phyloP scores from a whole-genome alignment of 2,888 invertebrate species.

The Habroteleia sp. region DNA sequence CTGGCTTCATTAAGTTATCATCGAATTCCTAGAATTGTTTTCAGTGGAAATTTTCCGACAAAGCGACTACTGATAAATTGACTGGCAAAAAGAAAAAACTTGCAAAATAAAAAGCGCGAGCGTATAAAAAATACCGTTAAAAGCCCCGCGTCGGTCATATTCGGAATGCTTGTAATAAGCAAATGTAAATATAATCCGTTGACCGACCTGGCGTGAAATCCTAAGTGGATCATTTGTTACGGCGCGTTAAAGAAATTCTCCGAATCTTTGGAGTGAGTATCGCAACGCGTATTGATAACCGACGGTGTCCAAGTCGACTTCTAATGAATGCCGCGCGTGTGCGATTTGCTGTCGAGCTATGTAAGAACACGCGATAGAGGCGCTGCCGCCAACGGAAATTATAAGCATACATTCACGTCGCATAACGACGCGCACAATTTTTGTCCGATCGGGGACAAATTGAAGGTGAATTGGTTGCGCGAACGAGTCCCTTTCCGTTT shows the following conservation, averaged over 20 bases:
- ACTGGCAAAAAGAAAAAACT: background rate
- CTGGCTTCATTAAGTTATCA: conserved; percentile 32
- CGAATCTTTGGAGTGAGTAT: conserved; percentile 50
- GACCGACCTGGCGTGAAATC: conserved; percentile 44
- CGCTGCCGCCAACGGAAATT: conserved; percentile 50
- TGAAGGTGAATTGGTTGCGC: too few relatives aligned
- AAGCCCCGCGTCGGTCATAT: conserved; percentile 17
- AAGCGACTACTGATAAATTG: conserved; percentile 9
- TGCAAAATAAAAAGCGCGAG: background rate
- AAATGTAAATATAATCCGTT: conserved; percentile 33
- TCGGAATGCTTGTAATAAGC: conserved; percentile 47
- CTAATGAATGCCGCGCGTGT: conserved; percentile 60
- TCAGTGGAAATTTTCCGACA: conserved; percentile 8
- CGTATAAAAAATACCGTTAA: conserved; percentile 2
- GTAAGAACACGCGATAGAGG: conserved; percentile 29
- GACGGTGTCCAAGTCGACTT: conserved; percentile 39
- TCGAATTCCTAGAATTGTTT: conserved; percentile 14
- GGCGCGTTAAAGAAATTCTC: conserved; percentile 56
- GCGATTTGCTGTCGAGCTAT: conserved; percentile 46
- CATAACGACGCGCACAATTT: conserved; percentile 45
- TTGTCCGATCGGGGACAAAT: conserved; percentile 34
- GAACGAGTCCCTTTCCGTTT: conserved; percentile 6
- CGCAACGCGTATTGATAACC: conserved; percentile 62
- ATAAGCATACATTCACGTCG: conserved; percentile 42
- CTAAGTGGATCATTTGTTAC: conserved; percentile 65